Conservation (phyloP, 2,888 invertebrate species). For the Ormyrus nitidulus region DNA sequence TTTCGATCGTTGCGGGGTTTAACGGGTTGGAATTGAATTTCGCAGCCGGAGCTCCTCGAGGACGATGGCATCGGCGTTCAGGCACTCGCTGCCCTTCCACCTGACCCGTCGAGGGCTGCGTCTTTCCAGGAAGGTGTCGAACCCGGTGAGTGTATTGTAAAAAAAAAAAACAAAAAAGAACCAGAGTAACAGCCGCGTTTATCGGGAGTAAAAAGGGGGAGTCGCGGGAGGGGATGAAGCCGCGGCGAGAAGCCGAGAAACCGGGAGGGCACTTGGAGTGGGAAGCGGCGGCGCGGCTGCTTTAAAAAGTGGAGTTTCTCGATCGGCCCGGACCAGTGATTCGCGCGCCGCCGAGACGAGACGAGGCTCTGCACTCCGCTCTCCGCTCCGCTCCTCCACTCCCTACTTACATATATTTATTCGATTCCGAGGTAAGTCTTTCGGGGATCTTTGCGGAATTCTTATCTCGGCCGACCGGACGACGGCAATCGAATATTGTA, state of each 20-base stretch:
- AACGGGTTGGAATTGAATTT: too few relatives aligned
- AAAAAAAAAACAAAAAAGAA: too few relatives aligned
- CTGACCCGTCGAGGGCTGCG: conserved; percentile 26
- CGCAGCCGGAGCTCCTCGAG: too few relatives aligned
- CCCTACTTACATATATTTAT: too few relatives aligned
- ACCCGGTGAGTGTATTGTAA: not conserved
- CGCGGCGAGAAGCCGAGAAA: not conserved
- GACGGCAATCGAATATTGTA: too few relatives aligned
- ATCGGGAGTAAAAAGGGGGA: not conserved
- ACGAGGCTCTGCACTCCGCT: not conserved
- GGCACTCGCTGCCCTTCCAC: conserved; percentile 39
- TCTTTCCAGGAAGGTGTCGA: not conserved
- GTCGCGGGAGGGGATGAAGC: not conserved
- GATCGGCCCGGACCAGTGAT: conserved; percentile 47
- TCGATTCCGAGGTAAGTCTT: too few relatives aligned
- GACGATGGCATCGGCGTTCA: conserved; percentile 7
- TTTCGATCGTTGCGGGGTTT: too few relatives aligned
- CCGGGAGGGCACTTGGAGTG: not conserved
- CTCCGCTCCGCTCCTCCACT: too few relatives aligned
- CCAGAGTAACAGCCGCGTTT: too few relatives aligned
- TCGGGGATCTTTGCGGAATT: too few relatives aligned
- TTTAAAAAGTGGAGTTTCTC: conserved; percentile 54
- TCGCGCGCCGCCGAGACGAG: conserved; percentile 21
- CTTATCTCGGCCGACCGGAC: too few relatives aligned
- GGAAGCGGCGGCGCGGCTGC: conserved; percentile 13